Evolutionary conservation across 2,888 invertebrate genomes (phyloP).

Genomic region (Drosophila engyochracea): DNA sequence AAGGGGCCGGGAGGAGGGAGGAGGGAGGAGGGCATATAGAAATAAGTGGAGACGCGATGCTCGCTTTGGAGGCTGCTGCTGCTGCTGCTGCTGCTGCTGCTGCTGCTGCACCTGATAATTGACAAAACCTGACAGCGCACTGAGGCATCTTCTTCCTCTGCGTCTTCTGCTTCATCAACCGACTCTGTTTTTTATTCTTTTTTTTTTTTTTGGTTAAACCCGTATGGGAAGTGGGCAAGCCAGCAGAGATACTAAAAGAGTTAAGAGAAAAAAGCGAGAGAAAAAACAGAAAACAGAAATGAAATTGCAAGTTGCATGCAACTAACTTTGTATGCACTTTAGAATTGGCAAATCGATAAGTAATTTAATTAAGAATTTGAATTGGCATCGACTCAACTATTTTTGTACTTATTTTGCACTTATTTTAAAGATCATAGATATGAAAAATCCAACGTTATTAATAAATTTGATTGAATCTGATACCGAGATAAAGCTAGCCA

Average conservation of each 20-base stretch:
- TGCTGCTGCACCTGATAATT: constrained; percentile 72
- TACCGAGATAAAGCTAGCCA: not conserved
- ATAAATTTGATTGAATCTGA: not conserved
- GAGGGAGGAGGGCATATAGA: not conserved
- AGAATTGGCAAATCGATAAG: not conserved
- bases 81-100: constrained; percentile 22
- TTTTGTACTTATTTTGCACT: not conserved
- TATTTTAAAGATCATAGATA: not conserved
- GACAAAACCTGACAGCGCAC: constrained; percentile 77
- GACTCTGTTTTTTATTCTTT: not conserved
- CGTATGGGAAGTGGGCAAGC: constrained; percentile 65
- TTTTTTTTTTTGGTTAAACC: constrained; percentile 31
- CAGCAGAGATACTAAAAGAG: constrained; percentile 38
- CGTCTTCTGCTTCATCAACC: constrained; percentile 2
- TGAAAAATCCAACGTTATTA: not conserved
- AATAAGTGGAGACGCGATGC: not conserved
- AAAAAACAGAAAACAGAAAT: constrained; percentile 30
- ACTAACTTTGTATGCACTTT: constrained; percentile 40
- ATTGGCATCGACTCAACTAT: not conserved
- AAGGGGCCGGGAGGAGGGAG: not conserved
- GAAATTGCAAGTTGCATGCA: constrained; percentile 25
- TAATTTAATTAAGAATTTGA: no score
- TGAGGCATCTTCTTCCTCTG: constrained; percentile 25
- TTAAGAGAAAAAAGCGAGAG: constrained; percentile 16
- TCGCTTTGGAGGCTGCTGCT: constrained; percentile 22